Percentiles rank a stretch among this genome's conserved stretches.
These are phyloP conservation scores for Eulacestoma nigropectus DNA, from an alignment of 2,113 vertebrate genomes.

Conservation along the genomic window DNA sequence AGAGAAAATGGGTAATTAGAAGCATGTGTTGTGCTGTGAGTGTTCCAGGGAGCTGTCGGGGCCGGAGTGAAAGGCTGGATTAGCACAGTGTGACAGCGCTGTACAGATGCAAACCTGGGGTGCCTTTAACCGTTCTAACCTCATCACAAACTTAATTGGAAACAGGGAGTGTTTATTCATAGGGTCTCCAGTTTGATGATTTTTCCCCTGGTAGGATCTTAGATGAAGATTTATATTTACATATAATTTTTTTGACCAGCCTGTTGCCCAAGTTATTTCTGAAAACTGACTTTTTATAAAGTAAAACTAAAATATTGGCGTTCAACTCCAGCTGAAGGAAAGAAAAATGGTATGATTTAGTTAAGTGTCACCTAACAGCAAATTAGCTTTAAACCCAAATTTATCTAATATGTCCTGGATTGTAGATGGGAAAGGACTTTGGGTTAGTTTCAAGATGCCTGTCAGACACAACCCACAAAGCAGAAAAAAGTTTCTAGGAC, in stretches of 20 bases:
- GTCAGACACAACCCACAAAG: neutral
- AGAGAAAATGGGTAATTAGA: neutral
- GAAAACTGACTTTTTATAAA: neutral
- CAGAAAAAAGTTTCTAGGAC: neutral
- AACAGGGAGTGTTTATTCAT: neutral
- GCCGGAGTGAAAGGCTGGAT: neutral
- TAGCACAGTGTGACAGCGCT: neutral
- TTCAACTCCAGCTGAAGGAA: neutral
- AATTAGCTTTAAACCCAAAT: neutral
- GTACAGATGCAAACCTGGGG: neutral
- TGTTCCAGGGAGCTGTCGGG: slow-evolving; percentile 22
- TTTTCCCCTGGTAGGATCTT: neutral
- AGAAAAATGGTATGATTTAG: neutral
- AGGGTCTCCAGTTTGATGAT: neutral
- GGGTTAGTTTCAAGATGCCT: neutral
- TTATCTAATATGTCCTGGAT: neutral
- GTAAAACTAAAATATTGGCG: neutral
- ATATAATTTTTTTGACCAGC: neutral
- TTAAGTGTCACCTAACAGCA: neutral
- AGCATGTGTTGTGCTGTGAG: slow-evolving; percentile 11
- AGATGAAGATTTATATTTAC: neutral
- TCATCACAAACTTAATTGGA: neutral
- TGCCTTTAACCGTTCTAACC: neutral
- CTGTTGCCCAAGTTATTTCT: neutral
- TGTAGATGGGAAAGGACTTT: neutral